These are phyloP conservation scores for Hydropsyche betteni DNA, from an alignment of 2,888 invertebrate genomes.

Conservation along the genomic window DNA sequence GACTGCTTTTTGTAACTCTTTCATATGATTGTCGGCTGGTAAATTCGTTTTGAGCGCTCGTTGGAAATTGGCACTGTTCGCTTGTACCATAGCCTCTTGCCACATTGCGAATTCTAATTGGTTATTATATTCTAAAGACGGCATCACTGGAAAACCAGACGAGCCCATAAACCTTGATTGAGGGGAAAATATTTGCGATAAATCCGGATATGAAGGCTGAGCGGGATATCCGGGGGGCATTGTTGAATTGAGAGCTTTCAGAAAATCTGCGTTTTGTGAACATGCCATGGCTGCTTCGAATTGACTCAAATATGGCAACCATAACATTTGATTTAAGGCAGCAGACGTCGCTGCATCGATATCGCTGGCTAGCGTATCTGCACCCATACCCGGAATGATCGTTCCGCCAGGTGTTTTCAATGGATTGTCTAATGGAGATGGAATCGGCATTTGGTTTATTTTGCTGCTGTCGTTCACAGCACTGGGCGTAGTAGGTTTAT, in stretches of 20 bases:
- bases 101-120: slow-evolving; percentile 72
- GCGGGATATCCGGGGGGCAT: slow-evolving; percentile 59
- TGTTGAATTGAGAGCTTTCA: slow-evolving; percentile 67
- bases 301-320: slow-evolving; percentile 76
- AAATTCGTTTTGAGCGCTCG: slow-evolving; percentile 57
- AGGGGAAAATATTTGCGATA: slow-evolving; percentile 64
- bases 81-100: slow-evolving; percentile 74
- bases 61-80: slow-evolving; percentile 59
- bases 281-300: slow-evolving; percentile 69
- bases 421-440: slow-evolving; percentile 24
- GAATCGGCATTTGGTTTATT: slow-evolving; percentile 25
- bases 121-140: slow-evolving; percentile 65
- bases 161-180: slow-evolving; percentile 62
- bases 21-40: slow-evolving; percentile 57
- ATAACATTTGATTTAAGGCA: slow-evolving; percentile 77
- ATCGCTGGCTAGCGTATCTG: slow-evolving; percentile 64
- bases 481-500: slow-evolving; percentile 54
- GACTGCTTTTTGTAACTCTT: slow-evolving; percentile 58
- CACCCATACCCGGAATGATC: slow-evolving; percentile 41
- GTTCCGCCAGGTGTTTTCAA: slow-evolving; percentile 35
- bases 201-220: slow-evolving; percentile 61
- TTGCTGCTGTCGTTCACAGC: slow-evolving; percentile 17
- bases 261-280: slow-evolving; percentile 67
- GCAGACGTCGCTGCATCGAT: slow-evolving; percentile 76
- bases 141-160: slow-evolving; percentile 61